Evolutionary conservation across 2,113 vertebrate species (phyloP), one percentile per base, ranked within the genome.

Genomic region (Sinocyclocheilus rhinocerous): DNA sequence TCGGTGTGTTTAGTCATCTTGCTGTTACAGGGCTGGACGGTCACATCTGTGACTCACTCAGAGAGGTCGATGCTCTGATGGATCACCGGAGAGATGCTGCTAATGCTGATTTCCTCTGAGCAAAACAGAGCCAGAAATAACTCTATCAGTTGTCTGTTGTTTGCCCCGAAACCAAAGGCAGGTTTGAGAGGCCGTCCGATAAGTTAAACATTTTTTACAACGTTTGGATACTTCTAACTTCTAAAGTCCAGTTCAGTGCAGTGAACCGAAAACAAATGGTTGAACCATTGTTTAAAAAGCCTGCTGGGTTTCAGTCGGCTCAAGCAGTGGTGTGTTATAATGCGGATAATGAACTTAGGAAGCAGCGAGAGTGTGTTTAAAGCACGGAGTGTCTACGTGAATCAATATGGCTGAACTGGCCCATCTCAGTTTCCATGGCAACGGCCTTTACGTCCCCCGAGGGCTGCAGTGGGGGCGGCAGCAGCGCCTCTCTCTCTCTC

Each of bases 401-500:
- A 93, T 92, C 88, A 91, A 88, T 91, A 83, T 86, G 59, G 85
- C 72, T 63, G 83, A 84, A 75, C 70, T 73, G 89, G 87, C 82
- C 89, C 84, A 65, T 85, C 84, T 84, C 86, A 88, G 95, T 95
- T 94, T 91, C 94, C 89, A 94, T 93, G 85, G 94, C 26, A 91
- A 95, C 91, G 9, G 33, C 29, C 73, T 83, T 84, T 42, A 88
- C 16, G 75, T 85, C 84, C 82, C 73, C 85, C 6, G 45, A 86
- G 80, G 81, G 88, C 57, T 63, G 78, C 36, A 75, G 42, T 50
- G 22, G 65, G 79, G 84, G 88, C 86, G 26, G 82, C 81, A 87
- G 84, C 89, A 86, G 86, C 88, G 87, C 81, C 50, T 88, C 90
- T 86, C 50, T 88, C 90, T 86, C 86, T 88, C 90, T 87, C 86